Evolutionary conservation across 2,888 invertebrate genomes (phyloP).

Genomic region (Aphelenchoides bicaudatus): DNA sequence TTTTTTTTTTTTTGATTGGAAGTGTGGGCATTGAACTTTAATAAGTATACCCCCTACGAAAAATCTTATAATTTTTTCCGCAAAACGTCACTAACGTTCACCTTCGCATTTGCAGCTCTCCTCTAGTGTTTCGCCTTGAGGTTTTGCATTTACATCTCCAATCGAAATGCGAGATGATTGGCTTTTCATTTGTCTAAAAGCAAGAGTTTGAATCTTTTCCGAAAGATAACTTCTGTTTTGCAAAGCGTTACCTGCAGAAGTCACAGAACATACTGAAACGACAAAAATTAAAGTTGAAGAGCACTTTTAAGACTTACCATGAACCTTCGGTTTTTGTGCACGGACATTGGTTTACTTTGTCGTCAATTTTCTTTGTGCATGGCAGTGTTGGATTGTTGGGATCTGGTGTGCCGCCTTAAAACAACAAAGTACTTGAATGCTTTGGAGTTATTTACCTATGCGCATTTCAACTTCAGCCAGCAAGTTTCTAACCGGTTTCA

Average conservation of each 20-base stretch:
- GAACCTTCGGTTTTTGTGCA: slow-evolving; percentile 59
- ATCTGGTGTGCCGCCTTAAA: slow-evolving; percentile 58
- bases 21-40: too few species aligned
- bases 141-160: slow-evolving; percentile 30
- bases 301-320: slow-evolving; percentile 39
- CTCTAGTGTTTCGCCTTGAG: slow-evolving; percentile 29
- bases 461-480: slow-evolving; percentile 59
- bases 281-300: neutral
- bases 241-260: too few species aligned
- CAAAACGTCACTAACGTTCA: too few species aligned
- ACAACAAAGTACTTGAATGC: too few species aligned
- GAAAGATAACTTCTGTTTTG: too few species aligned
- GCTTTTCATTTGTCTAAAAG: slow-evolving; percentile 53
- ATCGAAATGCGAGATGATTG: slow-evolving; percentile 49
- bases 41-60: too few species aligned
- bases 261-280: slow-evolving; percentile 56
- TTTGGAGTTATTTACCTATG: too few species aligned
- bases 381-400: slow-evolving; percentile 59
- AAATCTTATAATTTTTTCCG: too few species aligned
- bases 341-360: slow-evolving; percentile 59
- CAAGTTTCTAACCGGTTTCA: slow-evolving; percentile 52
- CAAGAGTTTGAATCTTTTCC: too few species aligned
- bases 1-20: too few species aligned
- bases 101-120: slow-evolving; percentile 52
- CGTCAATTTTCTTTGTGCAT: slow-evolving; percentile 59